A percentile compares a stretch with the other conserved stretches of the same genome.
These are phyloP conservation scores for Sinocyclocheilus rhinocerous DNA, from an alignment of 2,113 vertebrate genomes.

Conservation along the genomic window DNA sequence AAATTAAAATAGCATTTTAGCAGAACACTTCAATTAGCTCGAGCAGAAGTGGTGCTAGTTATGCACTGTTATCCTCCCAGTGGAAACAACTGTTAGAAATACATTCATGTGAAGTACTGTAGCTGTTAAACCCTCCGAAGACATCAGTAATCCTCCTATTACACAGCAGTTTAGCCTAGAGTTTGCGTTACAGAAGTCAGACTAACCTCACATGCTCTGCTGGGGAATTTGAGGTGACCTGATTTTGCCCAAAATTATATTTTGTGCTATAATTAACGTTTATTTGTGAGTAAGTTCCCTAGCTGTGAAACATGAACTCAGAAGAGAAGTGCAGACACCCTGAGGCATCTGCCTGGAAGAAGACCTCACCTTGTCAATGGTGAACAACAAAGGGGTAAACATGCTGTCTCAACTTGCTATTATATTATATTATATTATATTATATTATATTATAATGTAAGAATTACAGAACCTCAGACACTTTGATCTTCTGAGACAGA, in stretches of 20 bases:
- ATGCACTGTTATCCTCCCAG: background rate
- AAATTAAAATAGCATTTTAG: background rate
- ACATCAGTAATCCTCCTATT: constrained; percentile 62
- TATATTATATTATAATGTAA: background rate
- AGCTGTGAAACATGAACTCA: background rate
- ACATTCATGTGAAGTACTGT: too few species aligned
- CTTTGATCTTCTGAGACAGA: too few species aligned
- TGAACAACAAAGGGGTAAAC: background rate
- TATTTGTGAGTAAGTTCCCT: background rate
- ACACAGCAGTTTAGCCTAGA: constrained; percentile 52
- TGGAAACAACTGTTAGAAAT: too few species aligned
- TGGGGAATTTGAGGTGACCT: constrained; percentile 67
- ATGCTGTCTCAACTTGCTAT: background rate
- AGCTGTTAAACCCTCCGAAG: too few species aligned
- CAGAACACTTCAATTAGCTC: background rate
- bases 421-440: background rate
- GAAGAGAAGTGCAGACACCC: background rate
- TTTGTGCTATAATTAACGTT: background rate
- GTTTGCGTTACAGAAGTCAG: constrained; percentile 57
- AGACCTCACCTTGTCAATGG: constrained; percentile 3
- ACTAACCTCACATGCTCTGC: constrained; percentile 41
- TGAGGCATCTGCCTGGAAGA: background rate
- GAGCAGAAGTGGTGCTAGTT: too few species aligned
- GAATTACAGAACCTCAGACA: too few species aligned
- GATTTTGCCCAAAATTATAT: constrained; percentile 48